Conservation (phyloP, 2,888 invertebrate species). For the Nomada ruficornis region DNA sequence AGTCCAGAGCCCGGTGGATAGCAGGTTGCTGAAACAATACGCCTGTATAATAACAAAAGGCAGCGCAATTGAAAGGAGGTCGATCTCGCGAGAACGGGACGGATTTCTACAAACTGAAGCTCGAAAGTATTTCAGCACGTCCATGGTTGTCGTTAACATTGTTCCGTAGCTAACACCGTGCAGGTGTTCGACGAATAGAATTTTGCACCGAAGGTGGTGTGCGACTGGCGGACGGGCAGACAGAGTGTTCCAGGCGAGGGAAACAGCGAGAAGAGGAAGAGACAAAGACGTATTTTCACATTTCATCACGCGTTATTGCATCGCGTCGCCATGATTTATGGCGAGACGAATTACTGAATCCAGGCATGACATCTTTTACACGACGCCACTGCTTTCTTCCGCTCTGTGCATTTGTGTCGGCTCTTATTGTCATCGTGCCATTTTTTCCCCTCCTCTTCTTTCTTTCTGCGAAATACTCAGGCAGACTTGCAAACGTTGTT, state of each 20-base stretch:
- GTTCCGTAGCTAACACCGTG: not conserved
- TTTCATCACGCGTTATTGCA: conserved; percentile 52
- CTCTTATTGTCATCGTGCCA: not conserved
- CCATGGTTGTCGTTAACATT: conserved; percentile 3
- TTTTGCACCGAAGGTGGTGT: not conserved
- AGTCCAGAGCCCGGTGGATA: not conserved
- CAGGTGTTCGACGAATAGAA: not conserved
- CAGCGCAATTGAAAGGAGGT: conserved; percentile 59
- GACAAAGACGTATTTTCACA: conserved; percentile 29
- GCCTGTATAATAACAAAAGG: conserved; percentile 38
- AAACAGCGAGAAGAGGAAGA: not conserved
- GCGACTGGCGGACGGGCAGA: not conserved
- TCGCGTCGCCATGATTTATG: conserved; percentile 70
- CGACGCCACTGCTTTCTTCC: not conserved
- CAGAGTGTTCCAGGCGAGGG: not conserved
- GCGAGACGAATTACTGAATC: conserved; percentile 69
- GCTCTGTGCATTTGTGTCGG: not conserved
- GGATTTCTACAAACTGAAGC: not conserved
- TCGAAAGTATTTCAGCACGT: not conserved
- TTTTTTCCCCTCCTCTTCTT: not conserved
- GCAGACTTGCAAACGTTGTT: too few relatives aligned
- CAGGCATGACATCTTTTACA: conserved; percentile 5
- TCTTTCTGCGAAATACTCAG: not conserved
- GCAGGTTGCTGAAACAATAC: conserved; percentile 8
- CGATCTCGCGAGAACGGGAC: conserved; percentile 1